Percentiles rank a stretch among this genome's conserved stretches.
Conservation (phyloP, 2,113 vertebrate species). For the Oryzias celebensis region DNA sequence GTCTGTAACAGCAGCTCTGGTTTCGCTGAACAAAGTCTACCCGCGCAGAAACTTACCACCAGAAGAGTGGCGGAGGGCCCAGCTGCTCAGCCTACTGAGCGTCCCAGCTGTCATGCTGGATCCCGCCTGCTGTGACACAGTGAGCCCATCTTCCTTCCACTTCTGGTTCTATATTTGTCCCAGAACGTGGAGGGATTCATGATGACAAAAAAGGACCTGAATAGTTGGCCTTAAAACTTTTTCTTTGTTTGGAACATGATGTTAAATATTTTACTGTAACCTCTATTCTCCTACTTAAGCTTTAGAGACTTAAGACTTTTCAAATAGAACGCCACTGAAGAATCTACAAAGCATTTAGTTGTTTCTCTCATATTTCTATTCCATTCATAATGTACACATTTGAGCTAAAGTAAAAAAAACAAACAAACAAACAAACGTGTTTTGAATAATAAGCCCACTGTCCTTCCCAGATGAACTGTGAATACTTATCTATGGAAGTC, state of each 20-base stretch:
- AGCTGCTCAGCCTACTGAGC: conserved; percentile 87
- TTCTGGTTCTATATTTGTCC: background rate
- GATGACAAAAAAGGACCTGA: too few species aligned
- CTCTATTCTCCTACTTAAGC: too few species aligned
- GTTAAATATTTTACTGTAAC: too few species aligned
- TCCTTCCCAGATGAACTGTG: conserved; percentile 85
- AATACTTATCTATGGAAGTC: conserved; percentile 89
- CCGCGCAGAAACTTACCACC: conserved; percentile 85
- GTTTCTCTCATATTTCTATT: too few species aligned
- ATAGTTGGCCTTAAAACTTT: too few species aligned
- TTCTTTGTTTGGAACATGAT: too few species aligned
- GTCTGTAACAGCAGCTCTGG: conserved; percentile 86
- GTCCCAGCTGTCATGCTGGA: conserved; percentile 81
- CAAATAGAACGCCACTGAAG: too few species aligned
- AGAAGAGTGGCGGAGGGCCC: conserved; percentile 88
- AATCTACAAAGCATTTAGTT: too few species aligned
- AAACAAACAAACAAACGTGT: background rate
- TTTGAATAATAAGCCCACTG: conserved; percentile 19
- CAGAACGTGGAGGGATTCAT: too few species aligned
- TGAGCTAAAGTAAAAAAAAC: too few species aligned
- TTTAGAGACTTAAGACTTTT: too few species aligned
- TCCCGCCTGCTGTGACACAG: conserved; percentile 83
- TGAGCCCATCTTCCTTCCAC: conserved; percentile 60
- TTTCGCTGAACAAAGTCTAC: conserved; percentile 84
- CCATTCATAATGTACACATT: too few species aligned